Percentiles rank a stretch among this genome's conserved stretches.
phyloP scores from a whole-genome alignment of 2,113 vertebrate species.

The Apeltes quadracus region DNA sequence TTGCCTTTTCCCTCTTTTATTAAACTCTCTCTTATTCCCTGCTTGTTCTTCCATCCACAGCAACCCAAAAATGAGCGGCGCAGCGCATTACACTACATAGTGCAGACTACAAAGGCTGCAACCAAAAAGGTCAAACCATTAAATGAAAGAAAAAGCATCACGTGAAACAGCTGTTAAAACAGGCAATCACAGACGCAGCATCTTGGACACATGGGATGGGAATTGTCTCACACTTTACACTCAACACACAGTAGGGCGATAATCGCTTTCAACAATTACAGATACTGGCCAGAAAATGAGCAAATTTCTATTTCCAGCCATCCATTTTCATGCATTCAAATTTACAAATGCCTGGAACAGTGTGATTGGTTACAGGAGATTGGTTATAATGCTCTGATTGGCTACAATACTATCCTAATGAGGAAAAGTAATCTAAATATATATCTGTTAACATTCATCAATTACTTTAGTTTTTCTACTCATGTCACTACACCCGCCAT shows the following conservation, averaged over 20 bases:
- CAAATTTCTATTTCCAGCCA: not conserved
- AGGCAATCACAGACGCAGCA: not conserved
- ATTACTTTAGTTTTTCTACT: not conserved
- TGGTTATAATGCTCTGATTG: not conserved
- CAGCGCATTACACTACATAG: not conserved
- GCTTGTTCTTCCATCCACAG: slow-evolving; percentile 18
- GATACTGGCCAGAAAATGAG: not conserved
- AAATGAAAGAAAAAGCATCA: slow-evolving; percentile 22
- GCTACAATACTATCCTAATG: not conserved
- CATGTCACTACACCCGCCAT: not conserved
- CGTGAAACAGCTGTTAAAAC: slow-evolving; percentile 22
- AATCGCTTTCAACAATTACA: not conserved
- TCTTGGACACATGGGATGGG: not conserved
- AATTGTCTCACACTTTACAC: not conserved
- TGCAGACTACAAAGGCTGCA: slow-evolving; percentile 17
- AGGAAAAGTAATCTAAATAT: not conserved
- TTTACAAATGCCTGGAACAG: not conserved
- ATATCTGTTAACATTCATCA: not conserved
- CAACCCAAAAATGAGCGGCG: slow-evolving; percentile 12
- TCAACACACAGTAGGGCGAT: not conserved
- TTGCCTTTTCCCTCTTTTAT: slow-evolving; percentile 35
- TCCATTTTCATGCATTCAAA: not conserved
- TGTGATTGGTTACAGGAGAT: not conserved
- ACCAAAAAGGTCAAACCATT: slow-evolving; percentile 23
- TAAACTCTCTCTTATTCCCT: slow-evolving; percentile 35